Conservation (phyloP, 1,140 invertebrate species). For the Steinernema feltiae region DNA sequence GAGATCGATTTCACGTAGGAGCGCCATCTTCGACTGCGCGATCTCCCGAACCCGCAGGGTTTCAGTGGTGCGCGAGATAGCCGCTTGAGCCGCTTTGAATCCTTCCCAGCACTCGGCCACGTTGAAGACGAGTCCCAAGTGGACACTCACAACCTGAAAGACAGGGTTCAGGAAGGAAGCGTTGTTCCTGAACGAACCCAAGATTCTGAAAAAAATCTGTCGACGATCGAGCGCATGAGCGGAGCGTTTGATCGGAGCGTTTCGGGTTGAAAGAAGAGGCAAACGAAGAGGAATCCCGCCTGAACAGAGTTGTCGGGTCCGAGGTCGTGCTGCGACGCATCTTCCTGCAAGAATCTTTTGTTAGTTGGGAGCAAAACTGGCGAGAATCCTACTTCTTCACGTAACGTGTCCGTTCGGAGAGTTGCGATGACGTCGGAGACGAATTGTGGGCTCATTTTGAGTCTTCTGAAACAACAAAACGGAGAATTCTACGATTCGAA, state of each 20-base stretch:
- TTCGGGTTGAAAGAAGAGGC: conserved; percentile 1
- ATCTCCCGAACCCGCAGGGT: neutral
- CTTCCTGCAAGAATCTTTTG: neutral
- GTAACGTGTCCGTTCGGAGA: neutral
- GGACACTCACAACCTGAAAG: neutral
- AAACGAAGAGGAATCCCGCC: neutral
- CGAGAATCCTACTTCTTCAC: neutral
- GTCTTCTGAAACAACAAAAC: neutral
- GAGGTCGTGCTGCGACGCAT: neutral
- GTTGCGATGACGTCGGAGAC: neutral
- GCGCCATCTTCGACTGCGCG: neutral
- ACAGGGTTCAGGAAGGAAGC: neutral
- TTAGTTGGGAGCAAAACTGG: neutral
- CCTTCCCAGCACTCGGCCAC: conserved; percentile 9
- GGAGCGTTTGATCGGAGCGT: neutral
- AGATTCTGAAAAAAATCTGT: neutral
- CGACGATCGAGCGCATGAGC: neutral
- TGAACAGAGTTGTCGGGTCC: neutral
- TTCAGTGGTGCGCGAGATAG: neutral
- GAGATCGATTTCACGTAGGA: neutral
- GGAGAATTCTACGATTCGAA: neutral
- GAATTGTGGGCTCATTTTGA: neutral
- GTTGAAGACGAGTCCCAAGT: neutral
- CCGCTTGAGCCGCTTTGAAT: neutral
- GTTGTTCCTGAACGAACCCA: neutral